phyloP scores from a whole-genome alignment of 2,113 vertebrate species.

The Python bivittatus region DNA sequence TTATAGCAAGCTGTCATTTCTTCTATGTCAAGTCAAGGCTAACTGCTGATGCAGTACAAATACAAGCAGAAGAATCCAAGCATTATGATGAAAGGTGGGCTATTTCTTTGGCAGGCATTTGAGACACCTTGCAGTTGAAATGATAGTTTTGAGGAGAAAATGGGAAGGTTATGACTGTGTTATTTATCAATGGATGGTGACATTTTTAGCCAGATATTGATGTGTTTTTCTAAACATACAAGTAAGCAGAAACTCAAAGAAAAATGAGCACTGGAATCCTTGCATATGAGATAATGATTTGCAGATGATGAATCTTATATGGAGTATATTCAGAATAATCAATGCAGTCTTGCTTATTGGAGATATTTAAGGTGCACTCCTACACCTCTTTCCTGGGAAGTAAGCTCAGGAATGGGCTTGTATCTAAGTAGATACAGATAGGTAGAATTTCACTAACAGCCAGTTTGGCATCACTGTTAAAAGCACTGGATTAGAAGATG shows the following conservation, averaged over 20 bases:
- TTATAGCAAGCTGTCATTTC: slow-evolving; percentile 56
- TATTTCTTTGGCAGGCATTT: slow-evolving; percentile 45
- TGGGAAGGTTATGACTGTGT: slow-evolving; percentile 13
- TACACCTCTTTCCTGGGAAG: background rate
- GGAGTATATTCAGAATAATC: background rate
- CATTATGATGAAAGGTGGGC: slow-evolving; percentile 18
- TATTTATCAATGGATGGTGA: slow-evolving; percentile 21
- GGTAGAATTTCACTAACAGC: background rate
- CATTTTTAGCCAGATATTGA: background rate
- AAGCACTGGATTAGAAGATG: background rate
- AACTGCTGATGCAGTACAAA: slow-evolving; percentile 44
- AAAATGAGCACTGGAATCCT: background rate
- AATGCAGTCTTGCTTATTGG: background rate
- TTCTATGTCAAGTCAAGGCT: background rate
- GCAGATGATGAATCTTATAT: background rate
- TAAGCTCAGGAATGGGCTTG: background rate
- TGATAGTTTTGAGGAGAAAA: background rate
- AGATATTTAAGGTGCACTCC: background rate
- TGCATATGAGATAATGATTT: background rate
- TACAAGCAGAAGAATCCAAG: rapidly evolving
- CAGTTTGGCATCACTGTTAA: background rate
- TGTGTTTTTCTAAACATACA: slow-evolving; percentile 13
- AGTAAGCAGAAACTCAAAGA: background rate
- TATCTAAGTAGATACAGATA: background rate
- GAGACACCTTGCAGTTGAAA: background rate